Evolutionary conservation across 2,797 vertebrate species (phyloP), one percentile per base, ranked within the genome.

Genomic region (Cyclura pinguis): DNA sequence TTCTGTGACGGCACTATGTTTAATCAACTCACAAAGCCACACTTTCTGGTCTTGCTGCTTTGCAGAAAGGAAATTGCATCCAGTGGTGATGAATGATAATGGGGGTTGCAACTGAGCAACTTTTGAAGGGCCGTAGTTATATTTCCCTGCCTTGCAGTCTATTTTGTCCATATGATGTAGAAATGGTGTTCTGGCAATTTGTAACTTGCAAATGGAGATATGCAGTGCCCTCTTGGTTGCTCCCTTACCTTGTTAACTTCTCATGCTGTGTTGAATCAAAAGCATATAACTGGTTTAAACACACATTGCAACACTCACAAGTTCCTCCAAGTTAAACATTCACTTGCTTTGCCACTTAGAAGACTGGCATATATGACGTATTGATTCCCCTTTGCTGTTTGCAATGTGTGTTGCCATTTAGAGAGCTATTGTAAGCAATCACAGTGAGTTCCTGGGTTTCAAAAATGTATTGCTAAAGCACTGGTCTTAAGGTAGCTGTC

Each of bases 311-410:
- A 3, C 24, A 69, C 47, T 73, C 52, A n/a, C 16, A 83, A 42
- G 64, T 67, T 77, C 47, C 76, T 67, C 32, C 8, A 32, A 85
- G 86, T 91, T 91, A 88, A 91, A 88, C 55, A 88, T 91, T 88
- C 20, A 81, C 64, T 85, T 84, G 27, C 9, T 42, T 4, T 22
- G 12, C 80, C 73, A 35, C 38, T 77, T 62, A 35, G 24, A 83
- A 42, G 14, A 10, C 59, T 59, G 38, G 59, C 2, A 18, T 73
- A 6, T 38, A 35, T 80, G 64, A 35, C 38, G 1, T 16, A 35
- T 32, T 67, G 38, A 32, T 29, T 47, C 2, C n/a, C 9, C 67
- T 29, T 29, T 64, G 50, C 24, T 73, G 50, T 27, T 73, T 24
- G 20, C n/a, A 2, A 38, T 67, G 32, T 38, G 18, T 5, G 14